phyloP scores from a whole-genome alignment of 2,888 invertebrate species.

The Quadroppia sp. region DNA sequence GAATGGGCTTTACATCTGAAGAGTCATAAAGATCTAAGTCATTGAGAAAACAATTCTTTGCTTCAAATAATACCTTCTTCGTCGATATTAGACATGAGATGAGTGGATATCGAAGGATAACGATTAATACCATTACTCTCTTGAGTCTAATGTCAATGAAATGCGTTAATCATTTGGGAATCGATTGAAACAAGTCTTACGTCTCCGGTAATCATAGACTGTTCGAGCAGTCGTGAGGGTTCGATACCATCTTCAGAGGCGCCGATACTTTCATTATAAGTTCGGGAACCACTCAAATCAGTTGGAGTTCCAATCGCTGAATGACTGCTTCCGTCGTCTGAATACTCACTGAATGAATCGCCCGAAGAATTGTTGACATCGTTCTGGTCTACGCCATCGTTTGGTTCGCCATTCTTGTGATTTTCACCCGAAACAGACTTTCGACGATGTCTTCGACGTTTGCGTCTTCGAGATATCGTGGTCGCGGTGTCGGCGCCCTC shows the following conservation, averaged over 20 bases:
- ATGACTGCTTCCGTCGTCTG: slow-evolving; percentile 6
- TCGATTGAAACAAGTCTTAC: not conserved
- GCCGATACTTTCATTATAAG: slow-evolving; percentile 24
- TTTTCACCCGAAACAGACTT: not conserved
- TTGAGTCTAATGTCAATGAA: slow-evolving; percentile 3
- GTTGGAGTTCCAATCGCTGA: slow-evolving; percentile 3
- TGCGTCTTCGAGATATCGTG: not conserved
- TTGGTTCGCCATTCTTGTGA: not conserved
- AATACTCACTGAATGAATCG: slow-evolving; percentile 8
- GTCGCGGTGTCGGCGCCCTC: not conserved
- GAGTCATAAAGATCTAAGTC: not conserved
- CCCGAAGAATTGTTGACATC: slow-evolving; percentile 3
- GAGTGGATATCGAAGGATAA: not conserved
- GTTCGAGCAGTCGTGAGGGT: slow-evolving; percentile 38
- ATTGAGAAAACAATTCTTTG: not conserved
- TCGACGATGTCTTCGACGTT: not conserved
- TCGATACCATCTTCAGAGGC: slow-evolving; percentile 36
- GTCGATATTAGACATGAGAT: slow-evolving; percentile 7
- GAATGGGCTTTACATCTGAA: slow-evolving; percentile 10
- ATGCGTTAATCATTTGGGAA: not conserved
- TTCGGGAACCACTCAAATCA: slow-evolving; percentile 13
- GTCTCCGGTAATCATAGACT: slow-evolving; percentile 41
- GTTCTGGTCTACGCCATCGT: slow-evolving; percentile 30
- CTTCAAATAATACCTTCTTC: slow-evolving; percentile 11
- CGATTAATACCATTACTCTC: slow-evolving; percentile 31